Conservation (phyloP, 2,888 invertebrate genomes). For the Aricia artaxerxes region DNA sequence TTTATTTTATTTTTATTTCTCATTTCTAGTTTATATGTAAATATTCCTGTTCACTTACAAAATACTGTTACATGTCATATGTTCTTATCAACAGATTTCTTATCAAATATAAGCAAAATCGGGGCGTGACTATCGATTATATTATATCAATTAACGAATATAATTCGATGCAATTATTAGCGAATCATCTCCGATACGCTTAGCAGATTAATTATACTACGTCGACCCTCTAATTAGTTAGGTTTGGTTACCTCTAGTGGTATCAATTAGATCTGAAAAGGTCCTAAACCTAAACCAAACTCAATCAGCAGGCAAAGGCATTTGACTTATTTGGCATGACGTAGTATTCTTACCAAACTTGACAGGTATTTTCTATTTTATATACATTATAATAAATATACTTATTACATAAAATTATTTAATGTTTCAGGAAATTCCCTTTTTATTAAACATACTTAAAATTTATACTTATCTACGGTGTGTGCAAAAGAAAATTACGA, state of each 20-base stretch:
- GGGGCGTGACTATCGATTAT: background rate
- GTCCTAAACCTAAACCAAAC: background rate
- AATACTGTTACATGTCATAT: too few relatives aligned
- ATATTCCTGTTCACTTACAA: too few relatives aligned
- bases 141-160: background rate
- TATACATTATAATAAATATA: too few relatives aligned
- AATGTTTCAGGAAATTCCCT: too few relatives aligned
- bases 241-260: constrained; percentile 26
- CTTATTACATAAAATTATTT: too few relatives aligned
- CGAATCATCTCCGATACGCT: constrained; percentile 27
- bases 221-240: constrained; percentile 31
- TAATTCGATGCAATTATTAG: constrained; percentile 23
- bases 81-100: too few relatives aligned
- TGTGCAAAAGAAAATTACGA: too few relatives aligned
- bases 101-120: background rate
- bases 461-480: too few relatives aligned
- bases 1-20: too few relatives aligned
- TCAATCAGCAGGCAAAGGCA: background rate
- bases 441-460: too few relatives aligned
- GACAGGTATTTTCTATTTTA: too few relatives aligned
- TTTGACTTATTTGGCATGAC: background rate
- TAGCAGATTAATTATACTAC: constrained; percentile 31
- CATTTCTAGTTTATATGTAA: too few relatives aligned
- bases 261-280: constrained; percentile 2
- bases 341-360: background rate